These are phyloP conservation scores for Sarcophilus harrisii DNA, from an alignment of 2,797 vertebrate species.

Conservation along the genomic window DNA sequence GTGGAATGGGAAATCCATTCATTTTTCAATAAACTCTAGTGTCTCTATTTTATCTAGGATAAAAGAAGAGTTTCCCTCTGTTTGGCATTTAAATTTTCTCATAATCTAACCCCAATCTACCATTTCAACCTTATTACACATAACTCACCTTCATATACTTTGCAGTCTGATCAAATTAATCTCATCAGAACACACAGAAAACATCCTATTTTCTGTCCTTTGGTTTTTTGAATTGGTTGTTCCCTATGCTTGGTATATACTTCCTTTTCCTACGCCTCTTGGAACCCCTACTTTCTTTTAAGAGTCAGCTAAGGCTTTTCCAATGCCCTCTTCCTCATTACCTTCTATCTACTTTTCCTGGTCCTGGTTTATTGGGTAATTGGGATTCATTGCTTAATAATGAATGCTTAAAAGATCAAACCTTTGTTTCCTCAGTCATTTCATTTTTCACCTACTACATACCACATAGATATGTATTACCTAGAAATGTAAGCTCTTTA, in stretches of 20 bases:
- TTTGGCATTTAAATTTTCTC: not conserved
- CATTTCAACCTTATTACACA: not conserved
- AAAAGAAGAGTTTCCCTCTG: not conserved
- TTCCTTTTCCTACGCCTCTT: not conserved
- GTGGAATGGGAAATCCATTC: not conserved
- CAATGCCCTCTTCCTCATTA: not conserved
- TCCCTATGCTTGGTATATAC: not conserved
- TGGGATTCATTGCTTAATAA: not conserved
- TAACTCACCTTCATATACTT: not conserved
- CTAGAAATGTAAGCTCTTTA: not conserved
- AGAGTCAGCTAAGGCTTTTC: not conserved
- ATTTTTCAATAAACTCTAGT: not conserved
- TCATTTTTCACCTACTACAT: not conserved
- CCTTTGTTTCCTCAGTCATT: not conserved
- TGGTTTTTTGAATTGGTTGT: not conserved
- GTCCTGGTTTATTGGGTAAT: not conserved
- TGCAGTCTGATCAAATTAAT: not conserved
- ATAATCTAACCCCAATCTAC: not conserved
- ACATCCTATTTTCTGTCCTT: not conserved
- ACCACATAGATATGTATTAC: not conserved
- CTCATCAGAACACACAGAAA: not conserved
- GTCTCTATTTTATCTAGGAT: not conserved
- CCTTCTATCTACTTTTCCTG: not conserved
- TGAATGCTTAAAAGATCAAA: not conserved
- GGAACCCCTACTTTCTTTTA: not conserved